These are phyloP conservation scores for Rutpela maculata DNA, from an alignment of 2,888 invertebrate species.

Conservation along the genomic window DNA sequence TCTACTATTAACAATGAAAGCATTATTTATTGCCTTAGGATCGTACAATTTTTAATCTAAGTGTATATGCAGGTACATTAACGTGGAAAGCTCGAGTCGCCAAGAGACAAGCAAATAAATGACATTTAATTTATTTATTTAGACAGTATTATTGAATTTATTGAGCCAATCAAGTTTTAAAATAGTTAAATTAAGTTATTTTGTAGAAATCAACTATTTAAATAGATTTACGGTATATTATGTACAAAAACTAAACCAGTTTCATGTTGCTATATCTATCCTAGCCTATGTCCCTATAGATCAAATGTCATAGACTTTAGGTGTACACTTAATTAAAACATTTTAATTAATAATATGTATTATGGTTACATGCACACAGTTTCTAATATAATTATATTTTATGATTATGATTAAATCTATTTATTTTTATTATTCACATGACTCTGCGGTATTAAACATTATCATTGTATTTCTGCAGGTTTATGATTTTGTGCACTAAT, in stretches of 20 bases:
- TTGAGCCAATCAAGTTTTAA: conserved; percentile 24
- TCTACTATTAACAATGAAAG: too few relatives aligned
- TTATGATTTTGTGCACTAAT: conserved; percentile 38
- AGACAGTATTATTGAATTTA: conserved; percentile 5
- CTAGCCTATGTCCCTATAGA: conserved; percentile 3
- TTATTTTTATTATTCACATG: conserved; percentile 22
- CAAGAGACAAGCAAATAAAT: neutral
- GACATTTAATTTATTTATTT: conserved; percentile 10
- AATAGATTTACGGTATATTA: conserved; percentile 11
- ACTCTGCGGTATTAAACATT: conserved; percentile 12
- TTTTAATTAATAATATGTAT: conserved; percentile 25
- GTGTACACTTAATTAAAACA: conserved; percentile 28
- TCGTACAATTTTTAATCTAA: too few relatives aligned
- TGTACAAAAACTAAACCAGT: conserved; percentile 25
- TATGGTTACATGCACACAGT: conserved; percentile 22
- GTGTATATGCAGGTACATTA: neutral
- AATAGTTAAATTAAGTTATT: conserved; percentile 31
- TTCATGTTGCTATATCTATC: neutral
- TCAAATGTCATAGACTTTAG: conserved; percentile 22
- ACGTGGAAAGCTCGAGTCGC: neutral
- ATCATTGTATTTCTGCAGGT: conserved; percentile 23
- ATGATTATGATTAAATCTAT: conserved; percentile 31
- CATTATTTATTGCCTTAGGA: too few relatives aligned
- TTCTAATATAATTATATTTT: conserved; percentile 34
- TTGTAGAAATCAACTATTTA: conserved; percentile 25